Conservation (phyloP, 2,888 invertebrate genomes). For the Rhamphomyia laevipes region DNA sequence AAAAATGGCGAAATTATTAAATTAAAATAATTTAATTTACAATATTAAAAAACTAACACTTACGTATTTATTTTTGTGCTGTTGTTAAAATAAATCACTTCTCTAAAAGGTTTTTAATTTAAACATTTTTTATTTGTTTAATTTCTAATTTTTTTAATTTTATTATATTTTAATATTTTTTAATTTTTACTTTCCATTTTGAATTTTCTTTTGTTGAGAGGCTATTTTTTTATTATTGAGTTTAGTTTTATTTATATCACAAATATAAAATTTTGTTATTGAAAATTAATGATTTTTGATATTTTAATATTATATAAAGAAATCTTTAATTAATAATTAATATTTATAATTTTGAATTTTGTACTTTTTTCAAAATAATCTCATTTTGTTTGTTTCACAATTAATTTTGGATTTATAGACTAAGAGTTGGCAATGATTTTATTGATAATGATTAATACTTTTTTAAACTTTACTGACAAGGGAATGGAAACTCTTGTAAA, state of each 20-base stretch:
- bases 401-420: too few species aligned
- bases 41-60: background rate
- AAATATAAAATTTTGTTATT: background rate
- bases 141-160: constrained; percentile 11
- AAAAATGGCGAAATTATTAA: too few species aligned
- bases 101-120: constrained; percentile 8
- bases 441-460: too few species aligned
- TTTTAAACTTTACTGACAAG: too few species aligned
- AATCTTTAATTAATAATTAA: too few species aligned
- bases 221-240: constrained; percentile 7
- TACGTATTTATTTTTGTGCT: constrained; percentile 11
- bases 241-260: too few species aligned
- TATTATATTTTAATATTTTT: constrained; percentile 8
- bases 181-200: constrained; percentile 10
- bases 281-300: background rate
- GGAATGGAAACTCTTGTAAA: too few species aligned
- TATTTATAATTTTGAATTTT: too few species aligned
- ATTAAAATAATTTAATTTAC: constrained; percentile 16
- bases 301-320: too few species aligned
- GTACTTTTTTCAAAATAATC: too few species aligned
- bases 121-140: constrained; percentile 9
- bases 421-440: too few species aligned
- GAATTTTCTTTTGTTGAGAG: constrained; percentile 5
- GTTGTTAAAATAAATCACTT: constrained; percentile 6
- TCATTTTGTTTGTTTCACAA: too few species aligned